Base-by-base conservation (phyloP, 2,797 vertebrate species). In the Typhlichthys eigenmanni region DNA sequence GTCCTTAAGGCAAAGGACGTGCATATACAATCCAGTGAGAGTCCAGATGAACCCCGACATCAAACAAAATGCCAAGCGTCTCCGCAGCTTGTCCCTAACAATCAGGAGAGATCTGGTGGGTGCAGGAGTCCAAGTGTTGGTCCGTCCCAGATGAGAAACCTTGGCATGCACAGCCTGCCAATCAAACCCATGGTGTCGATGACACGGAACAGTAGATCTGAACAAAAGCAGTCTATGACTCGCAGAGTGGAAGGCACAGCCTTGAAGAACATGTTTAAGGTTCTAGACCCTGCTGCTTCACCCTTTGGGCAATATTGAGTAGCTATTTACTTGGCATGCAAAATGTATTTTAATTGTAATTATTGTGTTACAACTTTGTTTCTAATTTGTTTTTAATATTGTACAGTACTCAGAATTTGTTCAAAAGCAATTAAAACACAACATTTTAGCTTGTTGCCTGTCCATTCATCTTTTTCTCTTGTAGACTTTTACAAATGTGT, bases 181-280 rank as follows among this genome's bases (percentile, higher is more conserved):
- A 53, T 72, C 10, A 64, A 29, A 55, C 17, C 59, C 4, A 43
- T 47, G 46, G 38, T 4, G 1, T 66, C 1, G 0, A 34, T 43
- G 69, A 70, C 1, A 17, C 0, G 3, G 51, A 12, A 46, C 32
- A 0, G 52, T 64, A 24, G 34, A 2, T 56, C 59, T 34, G 0
- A 66, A 17, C 57, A 64, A 59, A 46, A 9, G 38, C 13, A 24
- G 29, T 0, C 6, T 0, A 5, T 7, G 1, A n/a, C n/a, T 24
- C 53, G 43, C 7, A 69, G 49, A 0, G n/a, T 13, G 5, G 32
- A 2, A 0, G 9, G 4, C 5, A 59, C 32, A 12, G 38, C 63
- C 1, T 38, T 78, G 2, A 75, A 55, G 47, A 68, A 76, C 24
- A 68, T 85, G 64, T 87, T 83, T 50, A 85, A 78, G 58, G 67